Evolutionary conservation across 1,140 invertebrate species (phyloP).

Genomic region (Caenorhabditis remanei): DNA sequence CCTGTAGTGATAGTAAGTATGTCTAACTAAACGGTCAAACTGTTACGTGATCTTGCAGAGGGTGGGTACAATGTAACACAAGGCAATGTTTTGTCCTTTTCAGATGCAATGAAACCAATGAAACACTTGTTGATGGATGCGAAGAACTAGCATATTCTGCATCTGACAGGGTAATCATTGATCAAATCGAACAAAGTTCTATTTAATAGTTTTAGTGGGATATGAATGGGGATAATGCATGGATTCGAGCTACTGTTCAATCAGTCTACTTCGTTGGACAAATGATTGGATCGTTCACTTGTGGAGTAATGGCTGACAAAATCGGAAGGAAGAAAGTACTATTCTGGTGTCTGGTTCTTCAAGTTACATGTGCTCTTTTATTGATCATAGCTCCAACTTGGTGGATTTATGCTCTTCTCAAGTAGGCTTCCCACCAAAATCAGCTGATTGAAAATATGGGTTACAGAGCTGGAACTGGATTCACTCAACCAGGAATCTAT

Average conservation of each 20-base stretch:
- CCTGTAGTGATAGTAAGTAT: not conserved
- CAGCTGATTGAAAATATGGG: not conserved
- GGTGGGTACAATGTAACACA: not conserved
- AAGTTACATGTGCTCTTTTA: conserved; percentile 71
- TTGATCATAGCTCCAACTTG: conserved; percentile 74
- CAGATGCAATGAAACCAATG: conserved; percentile 38
- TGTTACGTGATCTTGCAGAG: not conserved
- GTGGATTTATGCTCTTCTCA: conserved; percentile 71
- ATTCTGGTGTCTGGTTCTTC: conserved; percentile 74
- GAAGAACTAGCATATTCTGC: conserved; percentile 42
- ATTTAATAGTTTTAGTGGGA: conserved; percentile 74
- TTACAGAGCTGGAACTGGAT: conserved; percentile 67
- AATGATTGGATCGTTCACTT: conserved; percentile 74
- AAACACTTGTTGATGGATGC: conserved; percentile 31
- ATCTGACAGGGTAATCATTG: conserved; percentile 22
- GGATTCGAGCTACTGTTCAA: conserved; percentile 74
- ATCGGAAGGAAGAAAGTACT: conserved; percentile 78
- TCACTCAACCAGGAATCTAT: conserved; percentile 75
- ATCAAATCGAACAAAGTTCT: conserved; percentile 19
- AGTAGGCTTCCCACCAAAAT: not conserved
- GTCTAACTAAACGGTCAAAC: conserved; percentile 8
- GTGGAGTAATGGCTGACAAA: conserved; percentile 75
- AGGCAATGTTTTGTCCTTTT: not conserved
- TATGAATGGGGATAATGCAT: conserved; percentile 70
- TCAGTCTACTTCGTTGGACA: conserved; percentile 76